Conservation (phyloP, 2,888 invertebrate species). For the Rhyacophila evoluta region DNA sequence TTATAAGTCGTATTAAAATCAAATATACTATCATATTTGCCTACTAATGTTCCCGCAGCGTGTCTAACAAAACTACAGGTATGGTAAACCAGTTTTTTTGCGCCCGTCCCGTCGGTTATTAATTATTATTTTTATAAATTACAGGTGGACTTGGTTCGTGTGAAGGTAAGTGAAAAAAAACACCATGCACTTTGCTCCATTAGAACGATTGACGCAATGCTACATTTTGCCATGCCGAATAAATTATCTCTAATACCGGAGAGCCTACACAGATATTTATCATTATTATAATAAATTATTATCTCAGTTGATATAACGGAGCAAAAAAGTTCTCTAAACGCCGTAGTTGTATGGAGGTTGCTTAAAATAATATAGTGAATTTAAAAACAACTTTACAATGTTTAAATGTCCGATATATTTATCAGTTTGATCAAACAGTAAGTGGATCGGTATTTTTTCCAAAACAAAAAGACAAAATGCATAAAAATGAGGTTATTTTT, state of each 20-base stretch:
- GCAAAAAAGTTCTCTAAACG: neutral
- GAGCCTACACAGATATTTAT: neutral
- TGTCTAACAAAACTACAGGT: slow-evolving; percentile 21
- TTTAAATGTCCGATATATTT: no score
- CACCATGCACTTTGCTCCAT: slow-evolving; percentile 22
- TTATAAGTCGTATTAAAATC: neutral
- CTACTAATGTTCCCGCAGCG: neutral
- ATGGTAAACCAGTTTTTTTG: slow-evolving; percentile 16
- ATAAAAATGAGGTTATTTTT: no score
- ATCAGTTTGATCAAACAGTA: no score
- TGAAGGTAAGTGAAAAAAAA: slow-evolving; percentile 10
- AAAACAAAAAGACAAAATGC: no score
- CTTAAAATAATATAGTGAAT: no score
- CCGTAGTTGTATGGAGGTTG: no score
- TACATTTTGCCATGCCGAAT: slow-evolving; percentile 4
- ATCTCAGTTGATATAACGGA: neutral
- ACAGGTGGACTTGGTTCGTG: slow-evolving; percentile 22
- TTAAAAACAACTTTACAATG: no score
- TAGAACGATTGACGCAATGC: neutral
- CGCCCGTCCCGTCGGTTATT: slow-evolving; percentile 12
- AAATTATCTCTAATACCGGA: neutral
- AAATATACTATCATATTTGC: neutral
- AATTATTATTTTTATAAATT: slow-evolving; percentile 22
- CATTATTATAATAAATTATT: neutral
- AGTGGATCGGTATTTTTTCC: no score